phyloP scores from a whole-genome alignment of 2,113 vertebrate genomes.

The Lasiurus borealis region DNA sequence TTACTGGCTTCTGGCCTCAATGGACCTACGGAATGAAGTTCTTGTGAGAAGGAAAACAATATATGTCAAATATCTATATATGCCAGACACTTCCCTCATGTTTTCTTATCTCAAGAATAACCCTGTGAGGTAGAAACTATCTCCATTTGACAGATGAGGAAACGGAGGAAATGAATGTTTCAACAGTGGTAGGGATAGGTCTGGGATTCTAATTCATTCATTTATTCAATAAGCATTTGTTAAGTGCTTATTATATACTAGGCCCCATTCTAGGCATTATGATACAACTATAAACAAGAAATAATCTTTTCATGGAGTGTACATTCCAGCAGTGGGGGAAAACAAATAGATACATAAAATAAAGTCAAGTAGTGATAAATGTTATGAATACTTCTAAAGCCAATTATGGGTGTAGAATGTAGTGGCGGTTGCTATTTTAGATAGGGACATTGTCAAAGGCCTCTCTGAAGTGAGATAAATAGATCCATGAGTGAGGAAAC shows the following conservation, averaged over 20 bases:
- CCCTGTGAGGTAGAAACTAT: neutral
- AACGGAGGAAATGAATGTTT: neutral
- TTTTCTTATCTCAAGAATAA: neutral
- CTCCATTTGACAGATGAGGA: neutral
- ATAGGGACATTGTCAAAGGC: neutral
- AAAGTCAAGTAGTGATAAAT: neutral
- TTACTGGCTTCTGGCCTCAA: neutral
- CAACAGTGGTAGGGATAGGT: neutral
- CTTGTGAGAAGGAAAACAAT: constrained; percentile 26
- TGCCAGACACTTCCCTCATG: neutral
- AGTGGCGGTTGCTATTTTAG: neutral
- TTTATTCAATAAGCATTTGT: neutral
- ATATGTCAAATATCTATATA: neutral
- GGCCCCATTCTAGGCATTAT: neutral
- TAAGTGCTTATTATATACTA: neutral
- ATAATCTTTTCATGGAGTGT: neutral
- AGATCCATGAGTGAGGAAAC: neutral
- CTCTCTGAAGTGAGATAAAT: neutral
- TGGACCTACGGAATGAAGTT: neutral
- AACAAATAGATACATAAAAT: neutral
- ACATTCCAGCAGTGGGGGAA: neutral
- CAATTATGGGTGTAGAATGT: neutral
- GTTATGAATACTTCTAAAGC: neutral
- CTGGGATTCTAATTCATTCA: neutral
- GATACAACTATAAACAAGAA: neutral